Percentiles rank a stretch among this genome's conserved stretches.
These are phyloP conservation scores for Equus przewalskii DNA, from an alignment of 2,113 vertebrate species.

Conservation along the genomic window DNA sequence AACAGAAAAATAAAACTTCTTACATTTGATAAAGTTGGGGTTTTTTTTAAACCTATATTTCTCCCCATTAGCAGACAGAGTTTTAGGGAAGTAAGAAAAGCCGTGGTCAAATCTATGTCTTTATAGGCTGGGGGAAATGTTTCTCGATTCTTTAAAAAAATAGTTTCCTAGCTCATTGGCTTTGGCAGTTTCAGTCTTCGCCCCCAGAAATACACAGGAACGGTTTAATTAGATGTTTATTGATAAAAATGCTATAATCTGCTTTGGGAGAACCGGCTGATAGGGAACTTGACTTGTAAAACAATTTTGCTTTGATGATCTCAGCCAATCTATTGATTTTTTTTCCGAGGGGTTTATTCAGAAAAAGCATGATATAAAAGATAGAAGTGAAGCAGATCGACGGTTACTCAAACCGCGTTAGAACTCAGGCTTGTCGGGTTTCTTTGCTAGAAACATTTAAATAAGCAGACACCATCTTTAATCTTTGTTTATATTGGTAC, in stretches of 20 bases:
- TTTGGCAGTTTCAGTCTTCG: constrained; percentile 58
- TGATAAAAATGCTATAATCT: background rate
- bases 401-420: background rate
- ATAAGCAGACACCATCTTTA: constrained; percentile 18
- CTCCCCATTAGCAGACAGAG: background rate
- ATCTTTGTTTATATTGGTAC: constrained; percentile 22
- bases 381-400: constrained; percentile 20
- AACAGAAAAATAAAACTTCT: constrained; percentile 31
- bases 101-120: background rate
- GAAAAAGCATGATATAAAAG: background rate
- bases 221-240: constrained; percentile 47
- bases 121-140: background rate
- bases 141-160: constrained; percentile 57
- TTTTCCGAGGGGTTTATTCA: constrained; percentile 36
- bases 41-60: background rate
- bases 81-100: background rate
- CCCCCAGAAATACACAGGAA: constrained; percentile 54
- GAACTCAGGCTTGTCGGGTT: background rate
- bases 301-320: constrained; percentile 58
- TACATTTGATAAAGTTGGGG: background rate
- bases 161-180: constrained; percentile 16
- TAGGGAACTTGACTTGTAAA: background rate
- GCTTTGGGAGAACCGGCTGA: background rate
- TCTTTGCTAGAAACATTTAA: background rate
- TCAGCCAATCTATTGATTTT: constrained; percentile 2